A percentile compares a stretch with the other conserved stretches of the same genome.
These are phyloP conservation scores for Lasiurus borealis DNA, from an alignment of 2,113 vertebrate species.

Conservation along the genomic window DNA sequence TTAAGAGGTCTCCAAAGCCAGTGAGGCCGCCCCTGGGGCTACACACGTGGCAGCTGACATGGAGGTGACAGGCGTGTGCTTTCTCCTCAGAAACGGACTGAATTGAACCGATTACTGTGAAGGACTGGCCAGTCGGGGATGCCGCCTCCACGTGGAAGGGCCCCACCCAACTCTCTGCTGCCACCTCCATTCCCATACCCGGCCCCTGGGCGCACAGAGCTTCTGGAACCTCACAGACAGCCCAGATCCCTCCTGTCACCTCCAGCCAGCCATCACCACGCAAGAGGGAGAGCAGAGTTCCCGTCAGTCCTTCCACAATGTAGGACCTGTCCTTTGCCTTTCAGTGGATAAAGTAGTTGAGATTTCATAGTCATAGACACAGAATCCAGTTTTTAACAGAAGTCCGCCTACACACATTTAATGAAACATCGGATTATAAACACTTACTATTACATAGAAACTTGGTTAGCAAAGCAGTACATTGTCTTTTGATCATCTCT, in stretches of 20 bases:
- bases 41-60: neutral
- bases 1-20: neutral
- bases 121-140: slow-evolving; percentile 81
- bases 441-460: slow-evolving; percentile 83
- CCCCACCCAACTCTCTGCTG: slow-evolving; percentile 71
- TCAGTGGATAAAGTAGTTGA: slow-evolving; percentile 82
- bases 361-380: slow-evolving; percentile 85
- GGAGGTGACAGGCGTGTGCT: slow-evolving; percentile 73
- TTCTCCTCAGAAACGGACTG: slow-evolving; percentile 88
- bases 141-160: slow-evolving; percentile 71
- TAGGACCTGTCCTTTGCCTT: slow-evolving; percentile 84
- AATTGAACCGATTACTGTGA: slow-evolving; percentile 71
- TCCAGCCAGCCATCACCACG: slow-evolving; percentile 32
- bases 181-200: slow-evolving; percentile 70
- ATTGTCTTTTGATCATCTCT: slow-evolving; percentile 70
- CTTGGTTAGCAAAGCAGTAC: slow-evolving; percentile 81
- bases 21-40: neutral
- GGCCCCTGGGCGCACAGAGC: slow-evolving; percentile 32
- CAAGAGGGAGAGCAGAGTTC: neutral
- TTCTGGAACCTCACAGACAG: neutral
- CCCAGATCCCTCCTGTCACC: slow-evolving; percentile 34
- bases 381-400: slow-evolving; percentile 82
- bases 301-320: slow-evolving; percentile 39
- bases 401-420: slow-evolving; percentile 80
- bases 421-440: slow-evolving; percentile 82